Percentiles rank a stretch among this genome's conserved stretches.
phyloP scores from a whole-genome alignment of 2,113 vertebrate genomes.

The Calypte anna region DNA sequence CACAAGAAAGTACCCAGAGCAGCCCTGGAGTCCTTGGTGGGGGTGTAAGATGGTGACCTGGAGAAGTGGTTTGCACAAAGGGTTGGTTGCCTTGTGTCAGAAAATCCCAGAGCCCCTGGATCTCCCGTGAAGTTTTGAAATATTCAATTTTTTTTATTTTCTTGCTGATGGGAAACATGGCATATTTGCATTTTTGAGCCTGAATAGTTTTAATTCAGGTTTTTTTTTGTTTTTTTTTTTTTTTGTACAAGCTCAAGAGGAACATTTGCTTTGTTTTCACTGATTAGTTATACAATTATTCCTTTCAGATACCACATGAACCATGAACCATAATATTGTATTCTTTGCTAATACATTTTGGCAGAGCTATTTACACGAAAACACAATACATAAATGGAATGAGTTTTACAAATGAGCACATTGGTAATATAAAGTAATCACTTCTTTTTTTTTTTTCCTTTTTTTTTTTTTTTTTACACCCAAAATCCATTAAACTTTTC shows the following conservation, averaged over 20 bases:
- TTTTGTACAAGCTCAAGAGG: conserved; percentile 79
- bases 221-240: conserved; percentile 34
- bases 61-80: conserved; percentile 2
- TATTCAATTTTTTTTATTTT: conserved; percentile 70
- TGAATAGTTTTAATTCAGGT: conserved; percentile 81
- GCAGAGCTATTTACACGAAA: conserved; percentile 82
- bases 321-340: conserved; percentile 84
- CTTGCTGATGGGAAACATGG: conserved; percentile 64
- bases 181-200: conserved; percentile 84
- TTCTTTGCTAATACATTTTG: conserved; percentile 81
- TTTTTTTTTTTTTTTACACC: neutral
- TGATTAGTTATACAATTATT: conserved; percentile 85
- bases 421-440: conserved; percentile 72
- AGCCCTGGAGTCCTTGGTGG: neutral
- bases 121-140: conserved; percentile 38
- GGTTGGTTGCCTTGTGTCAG: neutral
- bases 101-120: neutral
- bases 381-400: conserved; percentile 81
- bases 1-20: neutral
- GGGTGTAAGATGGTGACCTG: neutral
- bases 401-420: conserved; percentile 79
- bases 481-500: conserved; percentile 82
- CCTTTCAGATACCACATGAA: conserved; percentile 80
- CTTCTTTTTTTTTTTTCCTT: neutral
- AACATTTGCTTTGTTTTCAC: conserved; percentile 85